Conservation (phyloP, 2,113 vertebrate species). For the Corapipo altera region DNA sequence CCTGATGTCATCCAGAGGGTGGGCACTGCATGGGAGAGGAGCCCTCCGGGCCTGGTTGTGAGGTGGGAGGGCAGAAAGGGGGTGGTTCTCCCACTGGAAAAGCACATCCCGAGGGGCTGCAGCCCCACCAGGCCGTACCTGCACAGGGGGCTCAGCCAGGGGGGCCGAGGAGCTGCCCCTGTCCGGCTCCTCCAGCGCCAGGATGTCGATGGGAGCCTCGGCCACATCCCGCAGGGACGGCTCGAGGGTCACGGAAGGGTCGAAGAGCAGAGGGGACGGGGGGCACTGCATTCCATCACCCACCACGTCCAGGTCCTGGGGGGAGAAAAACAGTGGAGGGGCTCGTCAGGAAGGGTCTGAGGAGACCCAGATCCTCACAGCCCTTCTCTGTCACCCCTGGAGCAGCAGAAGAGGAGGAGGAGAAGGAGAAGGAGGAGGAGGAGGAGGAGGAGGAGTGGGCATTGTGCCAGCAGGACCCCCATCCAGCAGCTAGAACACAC, state of each 20-base stretch:
- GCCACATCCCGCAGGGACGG: constrained; percentile 83
- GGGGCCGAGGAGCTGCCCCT: background rate
- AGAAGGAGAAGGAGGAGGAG: background rate
- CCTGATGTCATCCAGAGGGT: fast-evolving
- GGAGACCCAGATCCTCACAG: fast-evolving
- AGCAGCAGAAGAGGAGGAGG: background rate
- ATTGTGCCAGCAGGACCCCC: fast-evolving
- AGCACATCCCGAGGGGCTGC: fast-evolving
- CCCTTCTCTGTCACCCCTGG: background rate
- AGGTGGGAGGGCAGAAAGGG: fast-evolving
- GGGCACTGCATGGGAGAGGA: background rate
- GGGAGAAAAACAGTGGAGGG: background rate
- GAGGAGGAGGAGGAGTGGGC: background rate
- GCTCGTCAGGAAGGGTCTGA: background rate
- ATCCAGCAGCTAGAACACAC: background rate
- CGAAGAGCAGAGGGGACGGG: constrained; percentile 92
- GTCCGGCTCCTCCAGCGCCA: constrained; percentile 76
- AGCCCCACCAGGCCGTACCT: background rate
- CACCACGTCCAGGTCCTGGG: constrained; percentile 93
- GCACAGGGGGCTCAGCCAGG: fast-evolving
- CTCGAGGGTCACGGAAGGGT: constrained; percentile 85
- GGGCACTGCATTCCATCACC: constrained; percentile 92
- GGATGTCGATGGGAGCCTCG: constrained; percentile 84
- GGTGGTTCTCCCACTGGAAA: background rate
- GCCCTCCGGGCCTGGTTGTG: background rate